A percentile compares a stretch with the other conserved stretches of the same genome.
These are phyloP conservation scores for Formica exsecta DNA, from an alignment of 1,140 invertebrate species.

Conservation along the genomic window DNA sequence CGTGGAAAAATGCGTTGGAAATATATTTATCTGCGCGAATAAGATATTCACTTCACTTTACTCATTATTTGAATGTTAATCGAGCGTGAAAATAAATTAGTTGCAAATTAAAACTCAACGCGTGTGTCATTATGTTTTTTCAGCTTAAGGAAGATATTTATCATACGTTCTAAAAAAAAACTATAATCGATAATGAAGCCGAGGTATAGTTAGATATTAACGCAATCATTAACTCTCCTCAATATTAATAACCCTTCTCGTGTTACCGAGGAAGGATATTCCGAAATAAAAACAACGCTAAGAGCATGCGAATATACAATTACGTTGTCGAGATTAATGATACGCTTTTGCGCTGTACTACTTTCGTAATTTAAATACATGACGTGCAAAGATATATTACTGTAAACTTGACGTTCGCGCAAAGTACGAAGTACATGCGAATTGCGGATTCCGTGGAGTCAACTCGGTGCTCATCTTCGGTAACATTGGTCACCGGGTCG, in stretches of 20 bases:
- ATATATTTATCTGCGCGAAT: not conserved
- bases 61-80: not conserved
- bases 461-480: constrained; percentile 15
- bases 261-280: not conserved
- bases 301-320: constrained; percentile 20
- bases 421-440: not conserved
- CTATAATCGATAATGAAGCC: not conserved
- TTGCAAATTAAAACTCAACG: not conserved
- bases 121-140: not conserved
- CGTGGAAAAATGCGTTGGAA: constrained; percentile 29
- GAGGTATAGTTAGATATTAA: not conserved
- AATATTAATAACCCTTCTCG: not conserved
- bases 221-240: not conserved
- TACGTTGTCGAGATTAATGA: constrained; percentile 37
- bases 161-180: not conserved
- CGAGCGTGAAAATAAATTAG: not conserved
- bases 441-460: not conserved
- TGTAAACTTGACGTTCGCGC: not conserved
- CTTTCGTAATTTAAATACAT: constrained; percentile 17
- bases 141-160: not conserved
- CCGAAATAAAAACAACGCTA: constrained; percentile 16
- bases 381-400: constrained; percentile 17
- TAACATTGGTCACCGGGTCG: constrained; percentile 52
- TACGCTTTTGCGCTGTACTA: not conserved
- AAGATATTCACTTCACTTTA: constrained; percentile 5